A percentile compares a stretch with the other conserved stretches of the same genome.
These are phyloP conservation scores for Drosophila birchii DNA, from an alignment of 2,888 invertebrate genomes.

Conservation along the genomic window DNA sequence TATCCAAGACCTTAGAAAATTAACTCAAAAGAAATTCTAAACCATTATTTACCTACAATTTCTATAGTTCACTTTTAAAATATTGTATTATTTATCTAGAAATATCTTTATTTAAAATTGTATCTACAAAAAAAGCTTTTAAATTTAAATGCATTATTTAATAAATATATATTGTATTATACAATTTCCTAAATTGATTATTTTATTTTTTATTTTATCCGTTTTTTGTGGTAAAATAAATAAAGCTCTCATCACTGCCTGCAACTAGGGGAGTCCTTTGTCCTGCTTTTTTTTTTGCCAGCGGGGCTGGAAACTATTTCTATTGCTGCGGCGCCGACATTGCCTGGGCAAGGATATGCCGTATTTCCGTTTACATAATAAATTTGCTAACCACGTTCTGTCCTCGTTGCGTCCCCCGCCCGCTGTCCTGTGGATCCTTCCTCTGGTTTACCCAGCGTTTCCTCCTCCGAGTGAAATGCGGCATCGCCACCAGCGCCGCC, in stretches of 20 bases:
- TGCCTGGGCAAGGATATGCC: constrained; percentile 79
- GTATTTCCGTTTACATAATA: constrained; percentile 80
- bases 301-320: constrained; percentile 75
- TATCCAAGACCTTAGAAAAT: background rate
- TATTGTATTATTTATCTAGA: background rate
- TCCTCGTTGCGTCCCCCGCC: constrained; percentile 57
- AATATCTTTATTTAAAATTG: background rate
- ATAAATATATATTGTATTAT: background rate
- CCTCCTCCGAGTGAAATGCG: constrained; percentile 43
- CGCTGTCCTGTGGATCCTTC: background rate
- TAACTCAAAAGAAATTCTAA: background rate
- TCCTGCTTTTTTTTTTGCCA: constrained; percentile 48
- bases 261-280: constrained; percentile 35
- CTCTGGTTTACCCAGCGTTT: background rate
- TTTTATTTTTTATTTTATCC: no score
- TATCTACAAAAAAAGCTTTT: no score
- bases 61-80: background rate
- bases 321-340: constrained; percentile 79
- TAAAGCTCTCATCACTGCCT: constrained; percentile 1
- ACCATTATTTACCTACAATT: background rate
- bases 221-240: no score
- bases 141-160: background rate
- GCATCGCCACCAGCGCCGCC: constrained; percentile 59
- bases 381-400: constrained; percentile 81
- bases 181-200: background rate